A percentile compares a stretch with the other conserved stretches of the same genome.
phyloP scores from a whole-genome alignment of 1,140 invertebrate species.

The Brachionus rubens region DNA sequence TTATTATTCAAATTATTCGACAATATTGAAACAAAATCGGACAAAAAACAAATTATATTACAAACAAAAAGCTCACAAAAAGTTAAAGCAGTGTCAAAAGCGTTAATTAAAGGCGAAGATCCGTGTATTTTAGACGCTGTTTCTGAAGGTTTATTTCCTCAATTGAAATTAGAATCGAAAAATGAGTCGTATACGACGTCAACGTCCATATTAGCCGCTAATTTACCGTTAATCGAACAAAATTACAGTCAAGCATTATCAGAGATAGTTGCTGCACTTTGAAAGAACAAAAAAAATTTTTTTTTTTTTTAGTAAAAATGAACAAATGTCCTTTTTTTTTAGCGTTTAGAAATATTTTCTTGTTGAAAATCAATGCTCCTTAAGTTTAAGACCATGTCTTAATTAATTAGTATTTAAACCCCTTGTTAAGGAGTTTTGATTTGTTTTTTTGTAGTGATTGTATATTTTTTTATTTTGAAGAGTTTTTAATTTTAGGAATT shows the following conservation, averaged over 20 bases:
- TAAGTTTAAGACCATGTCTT: too few relatives aligned
- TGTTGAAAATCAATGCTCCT: too few relatives aligned
- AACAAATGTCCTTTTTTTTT: too few relatives aligned
- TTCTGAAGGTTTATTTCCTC: conserved; percentile 60
- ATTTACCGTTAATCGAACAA: conserved; percentile 61
- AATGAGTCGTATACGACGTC: too few relatives aligned
- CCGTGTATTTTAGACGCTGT: conserved; percentile 62
- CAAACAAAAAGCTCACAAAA: conserved; percentile 53
- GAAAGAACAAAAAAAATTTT: background rate
- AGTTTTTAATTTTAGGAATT: too few relatives aligned
- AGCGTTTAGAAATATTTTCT: too few relatives aligned
- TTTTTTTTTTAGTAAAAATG: background rate
- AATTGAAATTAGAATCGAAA: conserved; percentile 55
- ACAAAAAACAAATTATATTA: conserved; percentile 49
- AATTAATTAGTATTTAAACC: background rate
- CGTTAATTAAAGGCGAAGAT: conserved; percentile 60
- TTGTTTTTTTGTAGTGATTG: too few relatives aligned
- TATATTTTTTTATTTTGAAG: too few relatives aligned
- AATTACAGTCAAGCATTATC: conserved; percentile 63
- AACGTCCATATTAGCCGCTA: too few relatives aligned
- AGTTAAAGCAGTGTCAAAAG: conserved; percentile 49
- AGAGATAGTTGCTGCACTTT: conserved; percentile 55
- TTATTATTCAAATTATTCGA: conserved; percentile 63
- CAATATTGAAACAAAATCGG: conserved; percentile 56
- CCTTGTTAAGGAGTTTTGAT: background rate